Base-by-base conservation (phyloP, 2,797 vertebrate genomes). In the Sternotherus odoratus region DNA sequence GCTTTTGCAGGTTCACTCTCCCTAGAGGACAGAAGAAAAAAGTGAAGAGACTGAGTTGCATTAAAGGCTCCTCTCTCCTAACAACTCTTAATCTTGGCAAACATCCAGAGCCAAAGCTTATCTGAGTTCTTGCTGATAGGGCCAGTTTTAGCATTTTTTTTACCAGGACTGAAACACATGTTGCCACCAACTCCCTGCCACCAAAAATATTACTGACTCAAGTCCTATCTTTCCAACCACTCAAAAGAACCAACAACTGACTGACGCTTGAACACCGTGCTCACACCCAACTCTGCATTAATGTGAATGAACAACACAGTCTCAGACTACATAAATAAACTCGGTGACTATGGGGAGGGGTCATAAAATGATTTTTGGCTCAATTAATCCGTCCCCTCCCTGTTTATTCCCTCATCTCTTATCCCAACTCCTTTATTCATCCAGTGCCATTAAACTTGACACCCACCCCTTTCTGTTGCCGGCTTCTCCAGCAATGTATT, bases 1-100 rank as follows among this genome's bases (percentile, higher is more conserved):
- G 53, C 77, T 95, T 93, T 88, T 91, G 78, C 82, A 95, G 95
- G 93, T 96, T 95, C 4, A 60, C 46, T 43, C 90, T 83, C 86
- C 85, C 66, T 43, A 80, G 6, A 12, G 33, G 53, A 77, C 53
- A 56, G 53, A 13, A 56, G 13, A 13, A 78, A 85, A 82, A 30
- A 74, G 88, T 0, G 0, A 66, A 84, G 92, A 86, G 43, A 77
- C 5, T 21, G 82, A n/a, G 21, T 63, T 56, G 85, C 82, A 16
- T 89, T 89, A 85, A 91, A 93, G 92, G 4, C 60, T 90, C 94
- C 89, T 89, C 95, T 60, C 57, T 90, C 48, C 1, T 0, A 95
- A 57, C 49, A 92, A 53, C 78, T 8, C 46, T 92, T 87, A 17
- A 39, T 28, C 19, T 79, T 92, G 91, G 87, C 8, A 0, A 51